These are phyloP conservation scores for Apoda limacodes DNA, from an alignment of 2,888 invertebrate species.

Conservation along the genomic window DNA sequence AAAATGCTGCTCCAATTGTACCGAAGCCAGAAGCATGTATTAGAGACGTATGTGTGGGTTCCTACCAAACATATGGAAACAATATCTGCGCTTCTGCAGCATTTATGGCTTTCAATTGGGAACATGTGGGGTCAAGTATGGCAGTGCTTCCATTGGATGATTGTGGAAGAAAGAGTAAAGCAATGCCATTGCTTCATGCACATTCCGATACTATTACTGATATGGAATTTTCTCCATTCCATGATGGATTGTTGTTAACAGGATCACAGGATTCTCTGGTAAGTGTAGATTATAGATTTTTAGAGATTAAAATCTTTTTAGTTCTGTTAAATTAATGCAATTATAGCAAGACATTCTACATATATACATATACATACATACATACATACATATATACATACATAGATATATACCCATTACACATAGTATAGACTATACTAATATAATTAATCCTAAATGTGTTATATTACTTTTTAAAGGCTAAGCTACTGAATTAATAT, in stretches of 20 bases:
- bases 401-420: no score
- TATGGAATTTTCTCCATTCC: slow-evolving; percentile 95
- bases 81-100: slow-evolving; percentile 93
- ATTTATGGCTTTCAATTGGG: slow-evolving; percentile 96
- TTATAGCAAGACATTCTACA: slow-evolving; percentile 8
- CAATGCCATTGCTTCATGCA: slow-evolving; percentile 87
- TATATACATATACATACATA: no score
- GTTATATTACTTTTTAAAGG: no score
- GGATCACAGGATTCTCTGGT: slow-evolving; percentile 90
- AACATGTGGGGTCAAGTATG: slow-evolving; percentile 91
- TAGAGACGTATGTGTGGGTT: slow-evolving; percentile 91
- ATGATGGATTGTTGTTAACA: slow-evolving; percentile 91
- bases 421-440: no score
- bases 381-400: no score
- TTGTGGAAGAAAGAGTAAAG: slow-evolving; percentile 89
- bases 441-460: no score
- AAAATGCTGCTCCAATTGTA: slow-evolving; percentile 96
- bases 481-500: no score
- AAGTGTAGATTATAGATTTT: slow-evolving; percentile 27
- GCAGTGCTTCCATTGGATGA: slow-evolving; percentile 90
- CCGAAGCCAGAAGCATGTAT: slow-evolving; percentile 94
- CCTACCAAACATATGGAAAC: slow-evolving; percentile 94
- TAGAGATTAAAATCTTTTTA: slow-evolving; percentile 7
- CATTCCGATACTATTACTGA: slow-evolving; percentile 94
- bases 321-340: background rate